phyloP scores from a whole-genome alignment of 2,113 vertebrate species.

The Gymnobelideus leadbeateri region DNA sequence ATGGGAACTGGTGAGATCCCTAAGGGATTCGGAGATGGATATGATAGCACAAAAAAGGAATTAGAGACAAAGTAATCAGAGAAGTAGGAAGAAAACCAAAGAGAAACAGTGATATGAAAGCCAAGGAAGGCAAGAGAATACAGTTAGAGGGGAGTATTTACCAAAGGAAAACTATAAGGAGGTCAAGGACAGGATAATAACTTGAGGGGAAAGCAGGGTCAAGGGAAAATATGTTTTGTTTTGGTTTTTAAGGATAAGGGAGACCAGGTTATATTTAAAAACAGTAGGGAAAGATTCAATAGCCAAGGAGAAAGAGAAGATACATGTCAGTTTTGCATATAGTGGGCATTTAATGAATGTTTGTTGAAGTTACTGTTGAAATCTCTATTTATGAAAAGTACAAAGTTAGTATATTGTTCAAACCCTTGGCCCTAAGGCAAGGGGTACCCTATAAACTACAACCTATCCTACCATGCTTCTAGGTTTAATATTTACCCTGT shows the following conservation, averaged over 20 bases:
- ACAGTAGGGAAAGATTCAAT: not conserved
- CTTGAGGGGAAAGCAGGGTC: not conserved
- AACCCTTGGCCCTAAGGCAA: not conserved
- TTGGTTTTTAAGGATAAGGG: not conserved
- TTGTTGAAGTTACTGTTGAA: not conserved
- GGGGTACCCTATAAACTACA: not conserved
- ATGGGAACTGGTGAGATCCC: not conserved
- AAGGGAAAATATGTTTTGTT: not conserved
- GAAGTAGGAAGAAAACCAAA: not conserved
- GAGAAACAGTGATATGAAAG: not conserved
- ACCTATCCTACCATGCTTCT: not conserved
- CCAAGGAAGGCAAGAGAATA: not conserved
- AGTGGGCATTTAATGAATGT: not conserved
- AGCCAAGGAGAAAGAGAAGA: not conserved
- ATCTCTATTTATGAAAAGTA: not conserved
- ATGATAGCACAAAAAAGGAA: not conserved
- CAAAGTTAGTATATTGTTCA: not conserved
- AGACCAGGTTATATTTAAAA: not conserved
- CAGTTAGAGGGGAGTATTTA: not conserved
- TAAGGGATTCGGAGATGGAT: not conserved
- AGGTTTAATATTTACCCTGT: not conserved
- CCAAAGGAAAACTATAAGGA: not conserved
- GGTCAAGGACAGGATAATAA: not conserved
- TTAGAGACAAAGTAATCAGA: not conserved
- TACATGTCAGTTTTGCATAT: not conserved